Percentiles rank a stretch among this genome's conserved stretches.
These are phyloP conservation scores for Spermophilus dauricus DNA, from an alignment of 2,113 vertebrate genomes.

Conservation along the genomic window DNA sequence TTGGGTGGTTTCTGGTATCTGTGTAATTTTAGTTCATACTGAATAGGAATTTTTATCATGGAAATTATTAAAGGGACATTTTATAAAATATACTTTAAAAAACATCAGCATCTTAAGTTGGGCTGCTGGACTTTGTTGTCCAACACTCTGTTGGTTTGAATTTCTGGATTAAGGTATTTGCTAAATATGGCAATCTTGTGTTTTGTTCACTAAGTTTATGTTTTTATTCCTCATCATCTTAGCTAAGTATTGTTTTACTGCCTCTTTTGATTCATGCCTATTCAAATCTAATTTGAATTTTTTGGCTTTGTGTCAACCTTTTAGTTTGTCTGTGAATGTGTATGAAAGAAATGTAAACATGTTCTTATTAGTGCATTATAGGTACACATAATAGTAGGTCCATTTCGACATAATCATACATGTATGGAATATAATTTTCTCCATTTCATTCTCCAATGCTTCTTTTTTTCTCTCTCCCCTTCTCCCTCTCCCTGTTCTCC, in stretches of 20 bases:
- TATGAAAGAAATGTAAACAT: not conserved
- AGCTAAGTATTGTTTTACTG: not conserved
- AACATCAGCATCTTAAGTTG: not conserved
- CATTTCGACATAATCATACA: too few relatives aligned
- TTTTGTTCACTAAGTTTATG: not conserved
- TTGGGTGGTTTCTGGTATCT: constrained; percentile 54
- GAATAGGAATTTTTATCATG: constrained; percentile 11
- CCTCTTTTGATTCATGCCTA: constrained; percentile 25
- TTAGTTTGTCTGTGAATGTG: constrained; percentile 56
- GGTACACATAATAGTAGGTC: too few relatives aligned
- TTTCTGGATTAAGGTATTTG: not conserved
- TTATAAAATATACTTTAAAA: constrained; percentile 28
- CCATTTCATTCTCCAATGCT: too few relatives aligned
- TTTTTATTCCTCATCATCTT: not conserved
- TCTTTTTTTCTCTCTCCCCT: too few relatives aligned
- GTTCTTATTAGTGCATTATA: too few relatives aligned
- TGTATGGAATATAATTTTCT: too few relatives aligned
- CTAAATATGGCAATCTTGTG: not conserved
- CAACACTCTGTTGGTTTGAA: not conserved
- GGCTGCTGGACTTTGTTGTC: not conserved
- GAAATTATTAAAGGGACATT: constrained; percentile 5
- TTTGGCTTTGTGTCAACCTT: constrained; percentile 58
- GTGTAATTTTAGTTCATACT: not conserved
- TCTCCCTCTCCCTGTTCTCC: too few relatives aligned
- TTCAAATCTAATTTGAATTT: constrained; percentile 41